These are phyloP conservation scores for Drosophila littoralis DNA, from an alignment of 1,140 invertebrate species.

Conservation along the genomic window DNA sequence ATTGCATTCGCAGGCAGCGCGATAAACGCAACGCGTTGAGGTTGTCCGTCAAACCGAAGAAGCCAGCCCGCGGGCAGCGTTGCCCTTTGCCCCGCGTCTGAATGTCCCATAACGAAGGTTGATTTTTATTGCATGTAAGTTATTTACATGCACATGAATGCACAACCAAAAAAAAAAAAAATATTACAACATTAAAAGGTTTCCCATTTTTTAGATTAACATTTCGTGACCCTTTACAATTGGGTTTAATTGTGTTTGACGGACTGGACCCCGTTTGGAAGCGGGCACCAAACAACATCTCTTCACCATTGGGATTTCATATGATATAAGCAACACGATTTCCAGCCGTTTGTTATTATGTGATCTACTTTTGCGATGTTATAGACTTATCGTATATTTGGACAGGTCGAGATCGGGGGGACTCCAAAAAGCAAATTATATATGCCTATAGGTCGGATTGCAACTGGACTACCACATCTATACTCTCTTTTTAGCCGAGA, in stretches of 20 bases:
- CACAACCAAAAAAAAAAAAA: slow-evolving; percentile 18
- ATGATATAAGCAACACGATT: too few species aligned
- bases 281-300: not conserved
- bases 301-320: too few species aligned
- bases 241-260: slow-evolving; percentile 29
- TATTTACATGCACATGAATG: slow-evolving; percentile 57
- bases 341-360: too few species aligned
- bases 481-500: too few species aligned
- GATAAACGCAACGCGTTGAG: slow-evolving; percentile 15
- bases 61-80: slow-evolving; percentile 19
- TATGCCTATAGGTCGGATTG: too few species aligned
- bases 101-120: slow-evolving; percentile 47
- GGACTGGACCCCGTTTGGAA: slow-evolving; percentile 3
- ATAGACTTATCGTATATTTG: too few species aligned
- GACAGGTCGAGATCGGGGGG: too few species aligned
- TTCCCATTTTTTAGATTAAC: not conserved
- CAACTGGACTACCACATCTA: too few species aligned
- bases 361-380: too few species aligned
- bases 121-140: slow-evolving; percentile 68
- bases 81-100: slow-evolving; percentile 3
- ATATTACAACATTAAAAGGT: not conserved
- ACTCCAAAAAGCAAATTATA: too few species aligned
- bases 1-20: slow-evolving; percentile 2
- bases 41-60: slow-evolving; percentile 52
- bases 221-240: slow-evolving; percentile 38